Evolutionary conservation across 2,888 invertebrate genomes (phyloP).

Genomic region (Ormyrus thymus): DNA sequence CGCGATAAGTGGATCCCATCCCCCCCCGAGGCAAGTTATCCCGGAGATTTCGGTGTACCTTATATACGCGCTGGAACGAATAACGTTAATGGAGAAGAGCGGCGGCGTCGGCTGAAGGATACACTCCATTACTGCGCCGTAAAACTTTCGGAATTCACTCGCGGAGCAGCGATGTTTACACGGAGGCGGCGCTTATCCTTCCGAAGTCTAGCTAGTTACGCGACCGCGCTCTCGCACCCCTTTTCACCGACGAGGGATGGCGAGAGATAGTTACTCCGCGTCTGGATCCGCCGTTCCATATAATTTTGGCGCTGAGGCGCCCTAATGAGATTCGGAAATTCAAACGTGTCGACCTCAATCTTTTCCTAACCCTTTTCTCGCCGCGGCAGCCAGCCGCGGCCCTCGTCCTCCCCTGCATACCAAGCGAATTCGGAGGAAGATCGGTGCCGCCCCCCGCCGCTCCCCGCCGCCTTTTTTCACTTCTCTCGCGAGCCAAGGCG

Average conservation of each 20-base stretch:
- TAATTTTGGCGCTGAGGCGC: conserved; percentile 42
- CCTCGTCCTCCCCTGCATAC: conserved; percentile 8
- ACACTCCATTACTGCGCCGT: conserved; percentile 53
- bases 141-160: conserved; percentile 53
- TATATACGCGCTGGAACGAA: neutral
- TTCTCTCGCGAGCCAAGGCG: too few species aligned
- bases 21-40: conserved; percentile 1
- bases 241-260: neutral
- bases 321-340: conserved; percentile 55
- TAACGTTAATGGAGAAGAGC: conserved; percentile 50
- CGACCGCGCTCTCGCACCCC: too few species aligned
- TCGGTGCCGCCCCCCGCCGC: too few species aligned
- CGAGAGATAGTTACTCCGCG: conserved; percentile 17
- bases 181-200: neutral
- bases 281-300: conserved; percentile 33
- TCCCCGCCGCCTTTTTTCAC: too few species aligned
- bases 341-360: conserved; percentile 47
- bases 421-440: neutral
- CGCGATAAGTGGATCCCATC: conserved; percentile 17
- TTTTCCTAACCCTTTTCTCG: conserved; percentile 41
- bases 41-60: neutral
- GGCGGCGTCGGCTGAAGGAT: conserved; percentile 29
- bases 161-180: conserved; percentile 41
- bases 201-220: too few species aligned
- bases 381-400: neutral